Base-by-base conservation (phyloP, 30 jellyfish, hydroid and myxozoan genomes). In the Aurelia sp. region DNA sequence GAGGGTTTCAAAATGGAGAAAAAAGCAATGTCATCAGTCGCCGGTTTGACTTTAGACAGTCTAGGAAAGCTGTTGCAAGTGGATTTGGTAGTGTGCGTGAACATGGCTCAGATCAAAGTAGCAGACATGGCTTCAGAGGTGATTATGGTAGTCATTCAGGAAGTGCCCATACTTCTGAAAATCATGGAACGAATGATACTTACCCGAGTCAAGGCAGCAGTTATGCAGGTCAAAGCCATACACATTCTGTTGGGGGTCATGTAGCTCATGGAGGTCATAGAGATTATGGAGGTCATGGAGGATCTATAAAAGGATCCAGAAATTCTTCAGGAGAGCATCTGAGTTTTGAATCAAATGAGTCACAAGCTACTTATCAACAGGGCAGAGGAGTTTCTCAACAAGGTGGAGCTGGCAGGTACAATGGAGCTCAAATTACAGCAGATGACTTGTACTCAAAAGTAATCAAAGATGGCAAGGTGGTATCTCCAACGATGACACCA, bases 381-480 rank as follows among this genome's bases (percentile, higher is more conserved):
- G 55, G 55, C 8, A 13, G 55, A 10, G 55, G 55, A 44, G 15
- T 44, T 44, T 10, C 55, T 44, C 55, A 44, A 44, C 55, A 16
- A 44, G 55, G 13, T 44, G 55, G 55, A 10, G 15, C 55, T 44
- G 55, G 55, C 55, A 2, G 15, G 10, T 44, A 7, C 55, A 44
- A 44, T 44, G 55, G 55, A 44, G 55, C 55, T 58, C 68, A 51
- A n/a, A 21, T 33, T 12, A 52, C 20, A 7, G 66, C 48, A 15
- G 50, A 66, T 78, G 84, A 55, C 30, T 41, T 73, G 84, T 87
- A 87, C 72, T 90, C 96, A 55, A 77, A 78, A 37, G 96, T 87
- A 6, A 69, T 64, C 82, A 87, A 87, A 78, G 78, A 59, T 33
- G 58, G 81, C 21, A 35, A 33, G 16, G 80, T 15, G 10, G 12